Percentiles rank a stretch among this genome's conserved stretches.
Evolutionary conservation across 37 sponge, comb jelly and placozoan genomes (phyloP).

Genomic region (Mnemiopsis leidyi): DNA sequence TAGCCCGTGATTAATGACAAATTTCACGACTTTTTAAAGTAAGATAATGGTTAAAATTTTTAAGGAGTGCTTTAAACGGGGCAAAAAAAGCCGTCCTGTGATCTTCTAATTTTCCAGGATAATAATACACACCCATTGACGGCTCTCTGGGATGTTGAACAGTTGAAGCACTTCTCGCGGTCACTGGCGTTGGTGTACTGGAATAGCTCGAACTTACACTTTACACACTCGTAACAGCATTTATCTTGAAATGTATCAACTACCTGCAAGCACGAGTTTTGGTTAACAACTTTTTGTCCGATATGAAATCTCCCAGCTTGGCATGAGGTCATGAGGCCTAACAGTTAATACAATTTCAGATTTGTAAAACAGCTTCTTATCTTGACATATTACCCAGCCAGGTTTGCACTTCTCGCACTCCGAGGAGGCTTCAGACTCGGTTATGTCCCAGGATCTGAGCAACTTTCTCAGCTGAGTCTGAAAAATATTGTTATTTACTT

Average conservation of each 20-base stretch:
- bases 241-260: neutral
- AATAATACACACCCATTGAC: neutral
- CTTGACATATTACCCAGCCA: neutral
- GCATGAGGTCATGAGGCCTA: too few relatives aligned
- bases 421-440: neutral
- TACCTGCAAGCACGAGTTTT: neutral
- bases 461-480: neutral
- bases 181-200: conserved; percentile 28
- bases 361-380: too few relatives aligned
- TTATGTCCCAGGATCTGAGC: neutral
- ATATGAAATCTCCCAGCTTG: too few relatives aligned
- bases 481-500: too few relatives aligned
- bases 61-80: too few relatives aligned
- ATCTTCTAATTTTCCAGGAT: neutral
- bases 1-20: neutral
- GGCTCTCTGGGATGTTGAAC: neutral
- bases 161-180: conserved; percentile 9
- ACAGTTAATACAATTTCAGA: too few relatives aligned
- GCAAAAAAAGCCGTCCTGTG: too few relatives aligned
- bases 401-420: neutral
- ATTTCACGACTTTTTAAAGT: neutral
- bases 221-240: conserved; percentile 44
- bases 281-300: too few relatives aligned
- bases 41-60: too few relatives aligned
- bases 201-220: neutral